Percentiles rank a stretch among this genome's conserved stretches.
These are phyloP conservation scores for Stichodactyla helianthus DNA, from an alignment of 64 coral and sea anemone species.

Conservation along the genomic window DNA sequence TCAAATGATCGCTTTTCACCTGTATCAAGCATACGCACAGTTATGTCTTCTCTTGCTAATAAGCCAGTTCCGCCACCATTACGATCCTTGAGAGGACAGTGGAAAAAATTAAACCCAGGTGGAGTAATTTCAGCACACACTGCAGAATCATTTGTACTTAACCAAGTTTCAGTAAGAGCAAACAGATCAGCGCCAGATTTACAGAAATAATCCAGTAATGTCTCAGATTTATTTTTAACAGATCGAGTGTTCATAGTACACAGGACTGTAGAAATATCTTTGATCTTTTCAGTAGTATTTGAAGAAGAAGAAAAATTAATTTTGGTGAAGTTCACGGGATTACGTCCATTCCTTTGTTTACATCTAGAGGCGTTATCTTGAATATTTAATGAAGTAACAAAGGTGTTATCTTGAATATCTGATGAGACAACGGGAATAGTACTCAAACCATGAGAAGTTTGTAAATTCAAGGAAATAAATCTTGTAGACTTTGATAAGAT, in stretches of 20 bases:
- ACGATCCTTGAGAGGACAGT: slow-evolving; percentile 9
- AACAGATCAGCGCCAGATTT: slow-evolving; percentile 27
- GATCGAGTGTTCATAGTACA: slow-evolving; percentile 9
- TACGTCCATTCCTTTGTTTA: background rate
- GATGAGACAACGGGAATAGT: background rate
- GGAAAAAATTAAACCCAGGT: background rate
- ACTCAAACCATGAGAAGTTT: slow-evolving; percentile 14
- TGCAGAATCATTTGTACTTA: slow-evolving; percentile 21
- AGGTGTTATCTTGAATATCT: slow-evolving; percentile 6
- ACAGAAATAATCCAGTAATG: slow-evolving; percentile 29
- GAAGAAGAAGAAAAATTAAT: background rate
- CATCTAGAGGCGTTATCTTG: background rate
- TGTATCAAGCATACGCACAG: background rate
- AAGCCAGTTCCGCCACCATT: slow-evolving; percentile 39
- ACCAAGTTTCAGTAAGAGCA: slow-evolving; percentile 15
- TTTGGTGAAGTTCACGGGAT: background rate
- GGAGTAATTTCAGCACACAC: slow-evolving; percentile 13
- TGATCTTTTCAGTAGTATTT: background rate
- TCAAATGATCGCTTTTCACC: slow-evolving; percentile 25
- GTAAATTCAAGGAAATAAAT: slow-evolving; percentile 16
- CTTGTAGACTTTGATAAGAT: slow-evolving; percentile 7
- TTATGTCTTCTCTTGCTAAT: slow-evolving; percentile 17
- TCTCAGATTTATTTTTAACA: slow-evolving; percentile 28
- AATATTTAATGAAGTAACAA: too few relatives aligned
- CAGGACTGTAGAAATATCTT: background rate